Base-by-base conservation (phyloP, 2,888 invertebrate species). In the Sisyra nigra region DNA sequence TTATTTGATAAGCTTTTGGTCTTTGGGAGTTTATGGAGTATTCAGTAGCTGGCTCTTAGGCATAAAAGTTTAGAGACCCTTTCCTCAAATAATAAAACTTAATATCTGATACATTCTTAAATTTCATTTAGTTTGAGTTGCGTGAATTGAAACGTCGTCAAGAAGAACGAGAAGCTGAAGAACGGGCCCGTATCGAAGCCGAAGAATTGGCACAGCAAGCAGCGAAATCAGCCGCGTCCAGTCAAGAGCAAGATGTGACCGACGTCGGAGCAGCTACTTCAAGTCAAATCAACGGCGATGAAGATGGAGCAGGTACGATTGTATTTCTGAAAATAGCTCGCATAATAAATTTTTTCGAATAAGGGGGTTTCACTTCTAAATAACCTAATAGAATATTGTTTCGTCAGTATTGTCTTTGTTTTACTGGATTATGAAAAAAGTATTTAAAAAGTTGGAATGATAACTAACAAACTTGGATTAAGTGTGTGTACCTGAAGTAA, bases 101-200 rank as follows among this genome's bases (percentile, higher is more conserved):
- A 37, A 14, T 29, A 10, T 29, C n/a, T 29, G 13, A 32, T 19
- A 29, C 3, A 18, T 24, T 41, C 18, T n/a, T n/a, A n/a, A 24
- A 9, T 38, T 6, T 35, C 42, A 45, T 64, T 14, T 65, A 96
- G 94, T 94, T 88, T 72, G 96, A 96, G 74, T 75, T 96, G 68
- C 89, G 91, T 68, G 94, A 97, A 69, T 76, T 89, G 69, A 87
- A 88, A 67, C 76, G 87, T 55, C 76, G 85, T 49, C 82, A 87
- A 61, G 72, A 75, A 55, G 72, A 73, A 52, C 68, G 71, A 45
- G 76, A 76, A 54, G 74, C 75, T 47, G 71, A 72, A 49, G 75
- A 76, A 51, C 65, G 69, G 49, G 68, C 69, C 42, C 66, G 71
- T 49, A 65, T 68, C 49, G 86, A 88, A 57, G 80, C 83, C 49